These are phyloP conservation scores for Rhogogaster chlorosoma DNA, from an alignment of 2,888 invertebrate genomes.

Conservation along the genomic window DNA sequence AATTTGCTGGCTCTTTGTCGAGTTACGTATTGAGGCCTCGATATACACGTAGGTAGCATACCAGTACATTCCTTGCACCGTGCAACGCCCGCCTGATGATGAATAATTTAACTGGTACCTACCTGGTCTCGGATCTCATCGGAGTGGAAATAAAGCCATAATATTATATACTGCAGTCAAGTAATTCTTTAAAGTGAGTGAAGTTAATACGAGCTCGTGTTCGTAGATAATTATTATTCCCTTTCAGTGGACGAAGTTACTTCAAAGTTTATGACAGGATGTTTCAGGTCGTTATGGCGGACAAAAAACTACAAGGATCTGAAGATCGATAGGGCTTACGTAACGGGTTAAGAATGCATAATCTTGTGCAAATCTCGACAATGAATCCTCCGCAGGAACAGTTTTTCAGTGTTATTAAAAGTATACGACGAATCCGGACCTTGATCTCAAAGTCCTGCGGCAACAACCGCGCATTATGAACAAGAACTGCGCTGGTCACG, in stretches of 20 bases:
- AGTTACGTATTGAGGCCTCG: conserved; percentile 28
- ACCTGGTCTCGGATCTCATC: conserved; percentile 14
- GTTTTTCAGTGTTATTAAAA: conserved; percentile 9
- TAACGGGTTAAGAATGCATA: conserved; percentile 8
- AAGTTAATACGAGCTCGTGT: neutral
- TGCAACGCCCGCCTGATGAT: conserved; percentile 24
- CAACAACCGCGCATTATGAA: conserved; percentile 29
- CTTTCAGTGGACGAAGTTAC: neutral
- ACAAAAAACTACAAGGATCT: neutral
- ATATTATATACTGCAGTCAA: neutral
- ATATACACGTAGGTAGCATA: conserved; percentile 6
- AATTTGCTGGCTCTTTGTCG: conserved; percentile 34
- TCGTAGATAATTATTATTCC: neutral
- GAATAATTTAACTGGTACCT: conserved; percentile 19
- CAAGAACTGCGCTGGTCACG: neutral
- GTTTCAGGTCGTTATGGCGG: neutral
- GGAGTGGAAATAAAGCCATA: conserved; percentile 22
- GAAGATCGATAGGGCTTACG: neutral
- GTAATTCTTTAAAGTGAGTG: conserved; percentile 6
- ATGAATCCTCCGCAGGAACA: conserved; percentile 6
- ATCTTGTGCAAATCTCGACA: conserved; percentile 13
- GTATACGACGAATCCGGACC: conserved; percentile 29
- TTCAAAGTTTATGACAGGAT: neutral
- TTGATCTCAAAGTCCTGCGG: conserved; percentile 23
- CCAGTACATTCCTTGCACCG: conserved; percentile 35